phyloP scores from a whole-genome alignment of 1,140 invertebrate genomes.

The Bombus superbus region DNA sequence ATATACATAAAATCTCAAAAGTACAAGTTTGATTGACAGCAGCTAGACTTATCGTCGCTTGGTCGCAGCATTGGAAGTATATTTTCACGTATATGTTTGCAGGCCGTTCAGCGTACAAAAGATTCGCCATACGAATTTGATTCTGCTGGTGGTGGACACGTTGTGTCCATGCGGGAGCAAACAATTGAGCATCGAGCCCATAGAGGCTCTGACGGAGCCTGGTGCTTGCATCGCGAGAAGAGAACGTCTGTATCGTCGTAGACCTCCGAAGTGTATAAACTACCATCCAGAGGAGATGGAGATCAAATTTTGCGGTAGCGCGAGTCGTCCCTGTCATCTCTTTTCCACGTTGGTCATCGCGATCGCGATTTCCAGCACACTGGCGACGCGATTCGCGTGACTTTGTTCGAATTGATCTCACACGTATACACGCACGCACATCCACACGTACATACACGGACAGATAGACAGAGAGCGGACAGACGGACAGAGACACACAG shows the following conservation, averaged over 20 bases:
- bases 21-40: fast-evolving
- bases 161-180: constrained; percentile 94
- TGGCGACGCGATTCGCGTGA: constrained; percentile 67
- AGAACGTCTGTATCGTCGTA: constrained; percentile 85
- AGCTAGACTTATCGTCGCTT: background rate
- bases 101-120: constrained; percentile 97
- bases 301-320: constrained; percentile 88
- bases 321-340: constrained; percentile 58
- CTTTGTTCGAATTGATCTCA: constrained; percentile 57
- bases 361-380: constrained; percentile 25
- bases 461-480: background rate
- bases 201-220: constrained; percentile 84
- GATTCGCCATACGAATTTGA: constrained; percentile 95
- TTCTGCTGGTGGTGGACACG: constrained; percentile 94
- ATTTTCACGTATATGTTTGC: constrained; percentile 34
- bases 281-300: constrained; percentile 94
- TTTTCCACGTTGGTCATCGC: constrained; percentile 47
- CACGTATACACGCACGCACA: constrained; percentile 44
- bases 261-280: constrained; percentile 92
- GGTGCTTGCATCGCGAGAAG: constrained; percentile 83
- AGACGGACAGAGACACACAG: constrained; percentile 1
- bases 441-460: background rate
- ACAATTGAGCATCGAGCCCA: constrained; percentile 90
- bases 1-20: too few relatives aligned
- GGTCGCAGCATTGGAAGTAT: background rate